Evolutionary conservation across 2,888 invertebrate genomes (phyloP).

Genomic region (Drosophila atroscutellata): DNA sequence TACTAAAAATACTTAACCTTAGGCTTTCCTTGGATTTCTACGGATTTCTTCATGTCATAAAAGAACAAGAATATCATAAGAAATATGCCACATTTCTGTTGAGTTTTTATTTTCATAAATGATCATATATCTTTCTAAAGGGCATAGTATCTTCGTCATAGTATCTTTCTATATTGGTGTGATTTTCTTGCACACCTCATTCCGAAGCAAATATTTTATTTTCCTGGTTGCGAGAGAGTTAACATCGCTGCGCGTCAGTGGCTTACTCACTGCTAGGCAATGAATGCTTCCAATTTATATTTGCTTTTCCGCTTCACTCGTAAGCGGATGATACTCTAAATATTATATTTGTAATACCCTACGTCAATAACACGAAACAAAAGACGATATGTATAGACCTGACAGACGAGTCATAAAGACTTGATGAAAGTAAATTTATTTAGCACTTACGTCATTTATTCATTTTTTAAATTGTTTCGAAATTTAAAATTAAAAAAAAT

Average conservation of each 20-base stretch:
- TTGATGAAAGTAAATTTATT: background rate
- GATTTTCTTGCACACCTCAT: slow-evolving; percentile 16
- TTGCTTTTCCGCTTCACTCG: slow-evolving; percentile 48
- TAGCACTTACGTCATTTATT: background rate
- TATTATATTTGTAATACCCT: slow-evolving; percentile 33
- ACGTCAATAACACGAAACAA: slow-evolving; percentile 16
- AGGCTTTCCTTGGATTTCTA: background rate
- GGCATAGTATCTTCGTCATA: slow-evolving; percentile 7
- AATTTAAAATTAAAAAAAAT: background rate
- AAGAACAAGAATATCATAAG: background rate
- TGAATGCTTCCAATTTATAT: slow-evolving; percentile 24
- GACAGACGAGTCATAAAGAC: background rate
- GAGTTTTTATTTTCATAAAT: background rate
- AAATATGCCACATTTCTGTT: background rate
- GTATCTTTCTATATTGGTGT: background rate
- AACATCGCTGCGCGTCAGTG: slow-evolving; percentile 28
- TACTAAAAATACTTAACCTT: background rate
- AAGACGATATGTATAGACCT: background rate
- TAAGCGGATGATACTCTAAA: slow-evolving; percentile 34
- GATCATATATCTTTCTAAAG: background rate
- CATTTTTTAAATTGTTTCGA: background rate
- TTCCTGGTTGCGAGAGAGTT: slow-evolving; percentile 49
- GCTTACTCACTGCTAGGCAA: slow-evolving; percentile 15
- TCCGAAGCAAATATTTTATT: slow-evolving; percentile 31
- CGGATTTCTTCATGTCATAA: background rate